Conservation (phyloP, 2,797 vertebrate genomes). For the Bryconaethiops microstoma region DNA sequence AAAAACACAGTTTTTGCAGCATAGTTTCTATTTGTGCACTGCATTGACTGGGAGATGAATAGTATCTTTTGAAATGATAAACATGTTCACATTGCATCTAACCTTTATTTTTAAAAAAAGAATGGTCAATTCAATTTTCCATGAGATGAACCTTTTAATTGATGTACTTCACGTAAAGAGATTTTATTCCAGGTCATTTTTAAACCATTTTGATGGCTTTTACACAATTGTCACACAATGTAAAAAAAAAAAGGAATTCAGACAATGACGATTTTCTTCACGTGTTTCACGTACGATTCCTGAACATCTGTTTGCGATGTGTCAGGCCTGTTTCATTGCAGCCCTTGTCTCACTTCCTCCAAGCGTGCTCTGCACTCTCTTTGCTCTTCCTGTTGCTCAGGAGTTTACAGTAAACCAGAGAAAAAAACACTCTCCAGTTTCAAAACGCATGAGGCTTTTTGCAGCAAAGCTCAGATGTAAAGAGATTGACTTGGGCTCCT, state of each 20-base stretch:
- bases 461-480: constrained; percentile 34
- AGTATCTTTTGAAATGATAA: no score
- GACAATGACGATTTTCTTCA: neutral
- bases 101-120: no score
- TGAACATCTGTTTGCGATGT: constrained; percentile 7
- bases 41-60: no score
- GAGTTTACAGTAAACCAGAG: constrained; percentile 49
- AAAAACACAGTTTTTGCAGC: no score
- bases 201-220: no score
- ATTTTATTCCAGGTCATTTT: no score
- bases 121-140: no score
- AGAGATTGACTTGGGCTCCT: neutral
- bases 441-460: constrained; percentile 26
- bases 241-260: neutral
- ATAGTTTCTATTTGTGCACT: neutral
- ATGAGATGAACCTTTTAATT: no score
- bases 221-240: no score
- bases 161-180: no score
- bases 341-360: constrained; percentile 29
- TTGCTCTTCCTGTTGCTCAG: constrained; percentile 47
- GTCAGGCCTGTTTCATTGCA: constrained; percentile 11
- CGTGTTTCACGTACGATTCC: neutral
- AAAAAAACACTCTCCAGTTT: constrained; percentile 17
- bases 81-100: no score
- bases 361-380: constrained; percentile 8